Evolutionary conservation across 64 coral and sea anemone genomes (phyloP), one percentile per base, ranked within the genome.

Genomic region (Montipora cactus): DNA sequence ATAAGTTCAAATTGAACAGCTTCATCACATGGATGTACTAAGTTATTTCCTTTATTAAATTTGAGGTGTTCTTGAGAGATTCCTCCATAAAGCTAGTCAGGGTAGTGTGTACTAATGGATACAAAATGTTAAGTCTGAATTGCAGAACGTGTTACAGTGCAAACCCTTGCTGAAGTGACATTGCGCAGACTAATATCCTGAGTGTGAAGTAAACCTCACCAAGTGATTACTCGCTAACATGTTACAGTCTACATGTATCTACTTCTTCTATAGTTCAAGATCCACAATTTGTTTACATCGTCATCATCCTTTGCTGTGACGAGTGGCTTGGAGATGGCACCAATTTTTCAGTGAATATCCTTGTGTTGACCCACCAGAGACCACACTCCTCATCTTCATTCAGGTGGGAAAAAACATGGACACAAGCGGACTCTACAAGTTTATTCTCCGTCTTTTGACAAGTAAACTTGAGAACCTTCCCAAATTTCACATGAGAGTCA

Each of bases 381-480:
- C 70, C 70, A 74, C 70, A 23, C 70, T 74, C 70, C 70, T 74
- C 70, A 74, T 74, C 70, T 74, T 74, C 70, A 74, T 74, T 74
- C 70, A 74, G 70, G 70, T 74, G 70, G 70, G 70, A 74, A 22
- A 74, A 74, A 23, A 28, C 70, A 74, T 74, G n/a, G 70, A 74
- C 70, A 74, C 70, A 74, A 74, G 70, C 18, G 44, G 70, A 74
- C 70, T 74, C 70, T 74, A 22, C 23, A 23, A 74, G 9, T n/a
- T 22, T 74, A 74, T 74, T n/a, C 4, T 74, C 70, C 70, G 25
- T 28, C 70, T 74, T 74, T 74, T 74, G 16, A 74, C 70, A 74
- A 74, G 70, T 74, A 74, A 74, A 74, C 70, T 74, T 74, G 70
- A 74, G 70, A 74, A 74, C 70, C 70, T 74, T 73, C 70, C 70